Evolutionary conservation across 2,888 invertebrate genomes (phyloP), one percentile per base, ranked within the genome.

Genomic region (Anagyrus pseudococci): DNA sequence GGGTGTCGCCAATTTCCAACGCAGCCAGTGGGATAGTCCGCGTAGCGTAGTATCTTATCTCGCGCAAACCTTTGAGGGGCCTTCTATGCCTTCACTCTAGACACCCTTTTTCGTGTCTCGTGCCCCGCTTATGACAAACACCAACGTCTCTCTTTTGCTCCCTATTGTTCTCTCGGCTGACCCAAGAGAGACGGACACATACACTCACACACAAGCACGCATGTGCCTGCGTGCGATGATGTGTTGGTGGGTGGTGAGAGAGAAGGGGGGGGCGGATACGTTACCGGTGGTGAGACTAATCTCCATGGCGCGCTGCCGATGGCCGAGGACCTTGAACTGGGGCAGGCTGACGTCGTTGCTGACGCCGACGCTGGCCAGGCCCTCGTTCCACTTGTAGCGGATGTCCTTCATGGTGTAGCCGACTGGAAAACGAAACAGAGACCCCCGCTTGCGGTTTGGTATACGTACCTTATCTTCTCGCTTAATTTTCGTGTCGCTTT

Each of bases 341-440:
- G 96, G 96, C 84, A 96, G 90, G 81, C 94, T 94, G 85, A 96
- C 94, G 86, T 95, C 94, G 85, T 91, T 92, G 85, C 94, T 94
- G 82, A 96, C 94, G 84, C 94, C 94, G 84, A 96, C 94, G 83
- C 95, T 94, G 87, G 93, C 91, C 82, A 92, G 91, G 79, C 94
- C 94, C 85, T 94, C 93, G 87, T 94, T 93, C 96, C 96, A 96
- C 85, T 93, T 93, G 90, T 96, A 96, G 82, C 94, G 90, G 88
- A 95, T 95, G 89, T 96, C 95, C 87, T 93, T 89, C 94, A 94
- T 95, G 85, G 95, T 95, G 90, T 96, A 96, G 88, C 95, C 96
- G 91, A 95, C 96, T 96, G 89, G 84, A 85, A 83, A 80, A 75
- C 74, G 72, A 77, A 75, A 80, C 75, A 80, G 77, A 78, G 76